These are phyloP conservation scores for Yponomeuta evonymella DNA, from an alignment of 2,888 invertebrate genomes.

Conservation along the genomic window DNA sequence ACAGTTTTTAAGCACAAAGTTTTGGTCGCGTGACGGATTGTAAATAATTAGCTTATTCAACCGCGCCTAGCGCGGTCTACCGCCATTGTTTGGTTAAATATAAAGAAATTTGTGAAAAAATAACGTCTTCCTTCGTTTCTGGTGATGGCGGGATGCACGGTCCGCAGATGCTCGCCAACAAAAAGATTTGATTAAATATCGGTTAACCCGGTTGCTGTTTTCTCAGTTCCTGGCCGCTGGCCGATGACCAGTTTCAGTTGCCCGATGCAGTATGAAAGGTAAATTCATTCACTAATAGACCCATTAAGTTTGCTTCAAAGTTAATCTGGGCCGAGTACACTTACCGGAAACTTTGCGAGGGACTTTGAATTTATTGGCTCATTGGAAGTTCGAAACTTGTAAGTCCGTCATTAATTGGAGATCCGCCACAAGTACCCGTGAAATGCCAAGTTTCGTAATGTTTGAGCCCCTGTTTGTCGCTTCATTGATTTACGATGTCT, in stretches of 20 bases:
- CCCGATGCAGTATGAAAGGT: neutral
- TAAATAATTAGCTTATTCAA: constrained; percentile 72
- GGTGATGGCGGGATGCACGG: constrained; percentile 19
- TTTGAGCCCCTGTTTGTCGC: constrained; percentile 52
- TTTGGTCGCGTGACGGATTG: constrained; percentile 67
- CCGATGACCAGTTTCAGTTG: no score
- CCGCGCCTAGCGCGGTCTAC: constrained; percentile 51
- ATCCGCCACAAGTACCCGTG: constrained; percentile 38
- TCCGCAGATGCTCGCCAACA: constrained; percentile 14
- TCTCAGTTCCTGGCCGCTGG: neutral
- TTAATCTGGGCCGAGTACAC: constrained; percentile 28
- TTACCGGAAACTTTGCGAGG: constrained; percentile 25
- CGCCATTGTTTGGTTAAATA: constrained; percentile 59
- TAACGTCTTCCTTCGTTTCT: constrained; percentile 42
- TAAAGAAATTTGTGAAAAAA: constrained; percentile 43
- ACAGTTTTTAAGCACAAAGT: constrained; percentile 59
- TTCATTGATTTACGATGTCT: constrained; percentile 37
- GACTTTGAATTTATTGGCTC: constrained; percentile 48
- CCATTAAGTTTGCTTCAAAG: constrained; percentile 32
- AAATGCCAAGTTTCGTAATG: constrained; percentile 47
- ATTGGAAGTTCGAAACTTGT: constrained; percentile 48
- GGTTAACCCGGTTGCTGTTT: neutral
- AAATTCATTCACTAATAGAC: constrained; percentile 29
- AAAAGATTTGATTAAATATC: constrained; percentile 10
- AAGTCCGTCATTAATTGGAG: constrained; percentile 57